Evolutionary conservation across 2,888 invertebrate species (phyloP), one percentile per base, ranked within the genome.

Genomic region (Oscheius sp.): DNA sequence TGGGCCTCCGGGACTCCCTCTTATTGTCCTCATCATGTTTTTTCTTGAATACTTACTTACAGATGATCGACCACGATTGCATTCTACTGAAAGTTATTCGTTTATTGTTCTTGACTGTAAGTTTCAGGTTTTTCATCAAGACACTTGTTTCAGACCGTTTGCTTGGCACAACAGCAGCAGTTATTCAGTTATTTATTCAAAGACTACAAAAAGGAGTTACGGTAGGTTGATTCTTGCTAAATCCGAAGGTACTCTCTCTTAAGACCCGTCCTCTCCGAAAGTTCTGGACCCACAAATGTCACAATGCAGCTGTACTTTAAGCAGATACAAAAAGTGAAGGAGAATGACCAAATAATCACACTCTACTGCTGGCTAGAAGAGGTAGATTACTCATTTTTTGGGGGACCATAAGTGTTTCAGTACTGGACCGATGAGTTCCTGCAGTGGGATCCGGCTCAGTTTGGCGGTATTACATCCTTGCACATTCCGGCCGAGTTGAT

Each of bases 301-400:
- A 86, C 87, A 7, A 87, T 88, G 35, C 88, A 88, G 71, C 60
- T 88, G 33, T 88, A 85, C 70, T 86, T 88, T 79, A 87, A 87
- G 71, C 87, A 87, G 73, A 84, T 87, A 50, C 86, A 88, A 76
- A 88, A 88, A 73, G 86, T 88, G 10, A 78, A 85, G 32, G 88
- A 88, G 70, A 86, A 83, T 63, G 88, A 88, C 73, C 88, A 88
- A 70, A 87, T 87, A 11, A 76, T 88, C 48, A 87, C 86, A 0
- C 74, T 88, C 9, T 88, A 88, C 70, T 88, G 86, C 70, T 88
- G 88, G 88, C 76, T 88, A 50, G 88, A 88, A 53, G 84, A 86
- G 82, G 85, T 85, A 13, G 7, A 4, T 53, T n/a, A 29, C 11
- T 37, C 7, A 33, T 1, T 4, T 29, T 32, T 37, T 59, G 1